Evolutionary conservation across 2,113 vertebrate genomes (phyloP).

Genomic region (Cacatua alba): DNA sequence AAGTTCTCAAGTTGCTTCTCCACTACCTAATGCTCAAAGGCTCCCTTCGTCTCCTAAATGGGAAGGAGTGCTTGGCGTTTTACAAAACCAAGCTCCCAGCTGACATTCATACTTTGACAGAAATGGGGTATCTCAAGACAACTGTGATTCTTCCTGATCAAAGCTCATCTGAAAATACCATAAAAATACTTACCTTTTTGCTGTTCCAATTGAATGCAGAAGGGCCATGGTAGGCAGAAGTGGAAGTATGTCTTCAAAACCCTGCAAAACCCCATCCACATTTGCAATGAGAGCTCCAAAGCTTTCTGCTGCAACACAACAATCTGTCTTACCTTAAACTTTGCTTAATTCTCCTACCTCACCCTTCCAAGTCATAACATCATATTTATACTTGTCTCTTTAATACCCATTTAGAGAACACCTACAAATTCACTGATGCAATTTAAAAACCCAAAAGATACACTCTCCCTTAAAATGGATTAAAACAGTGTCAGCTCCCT

Average conservation of each 20-base stretch:
- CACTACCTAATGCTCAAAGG: neutral
- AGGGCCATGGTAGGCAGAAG: neutral
- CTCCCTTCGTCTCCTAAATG: neutral
- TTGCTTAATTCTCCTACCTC: neutral
- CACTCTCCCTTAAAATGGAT: conserved; percentile 13
- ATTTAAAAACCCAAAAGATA: conserved; percentile 51
- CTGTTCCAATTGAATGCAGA: neutral
- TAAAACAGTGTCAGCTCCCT: conserved; percentile 38
- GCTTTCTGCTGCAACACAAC: neutral
- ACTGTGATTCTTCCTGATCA: neutral
- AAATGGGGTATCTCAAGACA: neutral
- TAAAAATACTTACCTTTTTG: neutral
- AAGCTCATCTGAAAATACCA: neutral
- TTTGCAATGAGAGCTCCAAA: neutral
- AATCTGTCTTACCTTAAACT: neutral
- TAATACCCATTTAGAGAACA: conserved; percentile 44
- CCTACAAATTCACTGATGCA: conserved; percentile 21
- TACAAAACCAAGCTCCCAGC: neutral
- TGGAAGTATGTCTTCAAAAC: neutral
- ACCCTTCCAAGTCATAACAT: neutral
- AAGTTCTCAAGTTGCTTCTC: neutral
- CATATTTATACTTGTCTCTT: conserved; percentile 33
- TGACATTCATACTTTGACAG: neutral
- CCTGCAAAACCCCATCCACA: neutral
- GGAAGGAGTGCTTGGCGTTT: neutral